A percentile compares a stretch with the other conserved stretches of the same genome.
These are phyloP conservation scores for Nyctibius grandis DNA, from an alignment of 2,797 vertebrate species.

Conservation along the genomic window DNA sequence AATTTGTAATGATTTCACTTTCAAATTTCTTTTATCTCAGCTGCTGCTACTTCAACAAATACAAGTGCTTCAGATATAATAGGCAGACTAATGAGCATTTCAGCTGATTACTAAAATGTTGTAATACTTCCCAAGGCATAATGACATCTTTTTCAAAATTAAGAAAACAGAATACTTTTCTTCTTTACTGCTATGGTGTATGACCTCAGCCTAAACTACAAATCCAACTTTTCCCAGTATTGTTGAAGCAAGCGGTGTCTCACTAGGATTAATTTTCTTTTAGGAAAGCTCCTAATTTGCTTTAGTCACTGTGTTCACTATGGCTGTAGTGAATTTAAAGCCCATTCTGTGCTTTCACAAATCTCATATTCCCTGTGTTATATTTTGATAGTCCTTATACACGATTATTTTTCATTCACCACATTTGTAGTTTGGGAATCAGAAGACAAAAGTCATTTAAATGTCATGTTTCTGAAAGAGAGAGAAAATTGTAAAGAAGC, in stretches of 20 bases:
- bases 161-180: slow-evolving; percentile 35
- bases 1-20: slow-evolving; percentile 76
- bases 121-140: slow-evolving; percentile 72
- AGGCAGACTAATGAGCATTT: slow-evolving; percentile 76
- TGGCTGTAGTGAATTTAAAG: neutral
- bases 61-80: slow-evolving; percentile 73
- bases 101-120: slow-evolving; percentile 74
- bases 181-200: slow-evolving; percentile 9
- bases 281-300: slow-evolving; percentile 32
- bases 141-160: slow-evolving; percentile 60
- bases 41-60: slow-evolving; percentile 73
- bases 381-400: neutral
- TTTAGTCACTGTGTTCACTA: neutral
- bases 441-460: neutral
- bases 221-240: slow-evolving; percentile 12
- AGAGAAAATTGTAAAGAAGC: neutral
- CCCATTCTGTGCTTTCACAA: neutral
- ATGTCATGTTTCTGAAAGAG: neutral
- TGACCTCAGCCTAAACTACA: slow-evolving; percentile 50
- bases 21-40: slow-evolving; percentile 80
- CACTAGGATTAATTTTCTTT: neutral
- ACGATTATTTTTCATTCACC: neutral
- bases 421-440: neutral
- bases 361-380: neutral
- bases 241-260: slow-evolving; percentile 9